These are phyloP conservation scores for Odontocerum albicorne DNA, from an alignment of 2,888 invertebrate species.

Conservation along the genomic window DNA sequence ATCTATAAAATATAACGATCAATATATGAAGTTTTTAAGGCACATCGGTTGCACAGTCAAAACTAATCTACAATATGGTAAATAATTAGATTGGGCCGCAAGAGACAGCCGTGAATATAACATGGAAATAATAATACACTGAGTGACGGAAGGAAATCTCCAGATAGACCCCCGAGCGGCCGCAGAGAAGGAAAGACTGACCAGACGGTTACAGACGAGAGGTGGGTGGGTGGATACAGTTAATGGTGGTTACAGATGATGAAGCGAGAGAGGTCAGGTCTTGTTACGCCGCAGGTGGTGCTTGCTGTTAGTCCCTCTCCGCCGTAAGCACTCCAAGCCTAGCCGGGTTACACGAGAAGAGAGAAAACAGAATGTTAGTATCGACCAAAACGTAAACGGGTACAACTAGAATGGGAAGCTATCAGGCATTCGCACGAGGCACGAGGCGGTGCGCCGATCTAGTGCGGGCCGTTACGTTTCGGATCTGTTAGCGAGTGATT, in stretches of 20 bases:
- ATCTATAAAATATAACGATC: constrained; percentile 10
- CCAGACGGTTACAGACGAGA: neutral
- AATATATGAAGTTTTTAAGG: constrained; percentile 10
- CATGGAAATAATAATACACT: no score
- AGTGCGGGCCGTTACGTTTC: constrained; percentile 32
- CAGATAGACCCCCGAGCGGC: no score
- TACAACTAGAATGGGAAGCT: constrained; percentile 53
- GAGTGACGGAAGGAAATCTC: neutral
- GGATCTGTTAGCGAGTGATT: constrained; percentile 25
- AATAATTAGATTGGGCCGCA: neutral
- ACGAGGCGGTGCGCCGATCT: neutral
- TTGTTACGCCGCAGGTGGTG: neutral
- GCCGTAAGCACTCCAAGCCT: constrained; percentile 77
- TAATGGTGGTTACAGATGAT: constrained; percentile 13
- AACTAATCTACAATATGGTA: constrained; percentile 7
- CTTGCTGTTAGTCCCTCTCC: constrained; percentile 57
- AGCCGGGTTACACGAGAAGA: constrained; percentile 72
- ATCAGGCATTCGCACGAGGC: constrained; percentile 57
- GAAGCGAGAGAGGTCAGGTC: constrained; percentile 1
- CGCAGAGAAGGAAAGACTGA: no score
- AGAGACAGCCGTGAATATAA: neutral
- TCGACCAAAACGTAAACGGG: constrained; percentile 58
- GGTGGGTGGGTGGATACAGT: constrained; percentile 2
- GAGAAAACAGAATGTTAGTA: constrained; percentile 73
- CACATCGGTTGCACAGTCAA: constrained; percentile 11